A percentile compares a stretch with the other conserved stretches of the same genome.
These are phyloP conservation scores for Eurytoma californica DNA, from an alignment of 2,888 invertebrate species.

Conservation along the genomic window DNA sequence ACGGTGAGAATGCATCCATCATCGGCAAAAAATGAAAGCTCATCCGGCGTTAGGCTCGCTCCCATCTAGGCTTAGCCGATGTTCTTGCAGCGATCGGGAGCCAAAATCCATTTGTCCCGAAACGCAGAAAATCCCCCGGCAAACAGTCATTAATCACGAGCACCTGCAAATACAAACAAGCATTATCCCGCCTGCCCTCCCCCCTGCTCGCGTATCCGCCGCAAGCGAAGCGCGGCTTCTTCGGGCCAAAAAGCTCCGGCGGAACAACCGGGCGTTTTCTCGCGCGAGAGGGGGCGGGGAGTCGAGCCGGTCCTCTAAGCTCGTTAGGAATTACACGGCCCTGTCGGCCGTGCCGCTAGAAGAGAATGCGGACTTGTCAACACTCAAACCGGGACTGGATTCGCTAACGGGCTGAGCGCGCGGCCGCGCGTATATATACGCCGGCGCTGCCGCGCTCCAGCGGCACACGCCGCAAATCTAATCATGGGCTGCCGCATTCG, in stretches of 20 bases:
- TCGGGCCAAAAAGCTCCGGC: neutral
- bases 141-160: conserved; percentile 54
- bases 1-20: conserved; percentile 5
- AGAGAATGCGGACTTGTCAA: conserved; percentile 72
- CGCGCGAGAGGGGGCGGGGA: no score
- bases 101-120: conserved; percentile 38
- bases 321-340: conserved; percentile 71
- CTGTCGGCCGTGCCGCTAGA: conserved; percentile 65
- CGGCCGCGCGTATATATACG: neutral
- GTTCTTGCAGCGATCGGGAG: no score
- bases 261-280: no score
- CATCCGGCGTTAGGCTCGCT: neutral
- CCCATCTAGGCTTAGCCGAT: neutral
- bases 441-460: conserved; percentile 48
- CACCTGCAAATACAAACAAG: conserved; percentile 41
- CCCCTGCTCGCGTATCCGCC: neutral
- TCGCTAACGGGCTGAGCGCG: conserved; percentile 72
- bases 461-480: conserved; percentile 72
- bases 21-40: neutral
- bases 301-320: conserved; percentile 62
- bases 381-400: conserved; percentile 71
- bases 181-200: neutral
- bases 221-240: conserved; percentile 4
- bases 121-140: neutral
- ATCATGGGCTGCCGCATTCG: conserved; percentile 71